Conservation (phyloP, 2,888 invertebrate genomes). For the Axea sp. region DNA sequence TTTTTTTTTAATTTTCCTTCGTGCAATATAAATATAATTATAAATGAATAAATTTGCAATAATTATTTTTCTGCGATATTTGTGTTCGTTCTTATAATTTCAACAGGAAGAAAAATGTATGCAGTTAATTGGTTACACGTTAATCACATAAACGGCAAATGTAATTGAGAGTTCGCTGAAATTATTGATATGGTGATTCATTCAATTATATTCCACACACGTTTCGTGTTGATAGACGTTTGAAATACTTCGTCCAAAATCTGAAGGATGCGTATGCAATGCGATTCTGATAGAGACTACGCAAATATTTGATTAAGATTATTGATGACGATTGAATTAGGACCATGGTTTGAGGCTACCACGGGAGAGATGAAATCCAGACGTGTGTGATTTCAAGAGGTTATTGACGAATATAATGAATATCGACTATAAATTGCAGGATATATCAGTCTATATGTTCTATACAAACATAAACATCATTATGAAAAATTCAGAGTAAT, state of each 20-base stretch:
- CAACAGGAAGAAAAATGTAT: no score
- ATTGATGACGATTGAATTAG: conserved; percentile 45
- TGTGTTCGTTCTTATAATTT: no score
- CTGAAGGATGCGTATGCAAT: conserved; percentile 37
- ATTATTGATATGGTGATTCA: conserved; percentile 57
- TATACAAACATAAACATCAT: no score
- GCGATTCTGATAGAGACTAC: conserved; percentile 39
- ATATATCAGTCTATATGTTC: no score
- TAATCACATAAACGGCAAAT: conserved; percentile 30
- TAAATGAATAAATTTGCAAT: no score
- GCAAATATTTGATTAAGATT: conserved; percentile 53
- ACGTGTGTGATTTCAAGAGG: conserved; percentile 7
- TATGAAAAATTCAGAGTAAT: no score
- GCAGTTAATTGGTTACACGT: conserved; percentile 11
- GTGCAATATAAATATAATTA: no score
- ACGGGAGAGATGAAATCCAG: conserved; percentile 24
- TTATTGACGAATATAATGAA: conserved; percentile 28
- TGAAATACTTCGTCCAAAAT: conserved; percentile 40
- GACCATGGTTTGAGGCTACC: conserved; percentile 10
- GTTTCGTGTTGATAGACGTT: conserved; percentile 50
- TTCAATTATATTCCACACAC: conserved; percentile 54
- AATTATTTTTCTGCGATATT: no score
- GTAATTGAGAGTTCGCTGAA: conserved; percentile 48
- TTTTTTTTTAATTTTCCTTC: no score
- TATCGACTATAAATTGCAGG: conserved; percentile 16